Conservation (phyloP, 2,888 invertebrate genomes). For the Trachelus tabidus region DNA sequence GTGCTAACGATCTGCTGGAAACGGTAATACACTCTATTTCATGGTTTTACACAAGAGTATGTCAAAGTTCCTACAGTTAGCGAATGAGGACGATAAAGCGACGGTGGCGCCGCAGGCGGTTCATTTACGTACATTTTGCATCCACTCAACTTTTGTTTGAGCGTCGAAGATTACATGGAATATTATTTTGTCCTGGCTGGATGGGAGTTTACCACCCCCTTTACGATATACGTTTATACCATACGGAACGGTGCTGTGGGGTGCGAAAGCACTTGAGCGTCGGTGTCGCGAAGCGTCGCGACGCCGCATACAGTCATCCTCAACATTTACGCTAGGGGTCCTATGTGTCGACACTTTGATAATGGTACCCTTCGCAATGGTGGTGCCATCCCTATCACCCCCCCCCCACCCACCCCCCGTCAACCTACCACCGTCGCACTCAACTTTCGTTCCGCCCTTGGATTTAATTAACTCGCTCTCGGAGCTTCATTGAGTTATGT, state of each 20-base stretch:
- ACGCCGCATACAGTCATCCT: background rate
- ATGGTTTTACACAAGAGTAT: background rate
- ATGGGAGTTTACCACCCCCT: slow-evolving; percentile 34
- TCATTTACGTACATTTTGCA: slow-evolving; percentile 52
- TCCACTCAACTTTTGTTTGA: slow-evolving; percentile 54
- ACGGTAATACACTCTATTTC: background rate
- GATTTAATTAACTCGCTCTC: slow-evolving; percentile 54
- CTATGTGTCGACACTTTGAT: slow-evolving; percentile 21
- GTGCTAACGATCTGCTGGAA: too few species aligned
- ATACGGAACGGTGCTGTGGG: background rate
- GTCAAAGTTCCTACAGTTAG: background rate
- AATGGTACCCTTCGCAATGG: slow-evolving; percentile 24
- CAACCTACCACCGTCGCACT: background rate
- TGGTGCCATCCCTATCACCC: slow-evolving; percentile 1
- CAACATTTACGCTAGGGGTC: slow-evolving; percentile 4
- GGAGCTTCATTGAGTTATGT: slow-evolving; percentile 54
- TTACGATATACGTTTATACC: slow-evolving; percentile 17
- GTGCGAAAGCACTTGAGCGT: background rate
- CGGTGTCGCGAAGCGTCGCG: background rate
- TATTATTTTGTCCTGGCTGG: slow-evolving; percentile 44
- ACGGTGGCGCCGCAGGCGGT: slow-evolving; percentile 36
- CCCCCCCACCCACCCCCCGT: slow-evolving; percentile 4
- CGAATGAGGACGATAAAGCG: background rate
- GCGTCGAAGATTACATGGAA: slow-evolving; percentile 50
- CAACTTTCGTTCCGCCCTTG: slow-evolving; percentile 28